Evolutionary conservation across 2,113 vertebrate genomes (phyloP).

Genomic region (Hiodon alosoides): DNA sequence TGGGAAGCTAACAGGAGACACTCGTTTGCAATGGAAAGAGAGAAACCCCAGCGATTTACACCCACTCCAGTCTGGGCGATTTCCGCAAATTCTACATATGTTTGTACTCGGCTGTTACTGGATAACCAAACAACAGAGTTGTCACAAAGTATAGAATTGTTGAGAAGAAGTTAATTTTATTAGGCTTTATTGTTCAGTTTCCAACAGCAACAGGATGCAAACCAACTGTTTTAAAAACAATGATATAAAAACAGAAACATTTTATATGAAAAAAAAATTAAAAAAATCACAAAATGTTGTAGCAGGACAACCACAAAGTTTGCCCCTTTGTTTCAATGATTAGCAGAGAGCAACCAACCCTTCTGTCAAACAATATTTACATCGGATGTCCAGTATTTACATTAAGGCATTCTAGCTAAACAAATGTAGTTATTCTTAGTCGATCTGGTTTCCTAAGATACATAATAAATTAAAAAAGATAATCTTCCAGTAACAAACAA

Average conservation of each 20-base stretch:
- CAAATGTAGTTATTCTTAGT: constrained; percentile 9
- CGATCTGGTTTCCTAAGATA: constrained; percentile 14
- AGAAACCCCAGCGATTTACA: too few species aligned
- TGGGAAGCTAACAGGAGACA: too few species aligned
- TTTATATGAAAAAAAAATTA: constrained; percentile 41
- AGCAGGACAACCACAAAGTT: constrained; percentile 69
- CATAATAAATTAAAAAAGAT: constrained; percentile 30
- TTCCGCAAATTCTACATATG: too few species aligned
- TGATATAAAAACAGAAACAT: constrained; percentile 72
- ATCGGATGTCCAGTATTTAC: constrained; percentile 73
- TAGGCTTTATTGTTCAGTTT: constrained; percentile 26
- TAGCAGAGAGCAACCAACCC: constrained; percentile 72
- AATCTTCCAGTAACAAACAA: constrained; percentile 10
- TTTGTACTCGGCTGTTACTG: not conserved
- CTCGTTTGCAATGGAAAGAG: too few species aligned
- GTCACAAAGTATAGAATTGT: not conserved
- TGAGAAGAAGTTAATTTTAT: constrained; percentile 17
- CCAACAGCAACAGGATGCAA: constrained; percentile 19
- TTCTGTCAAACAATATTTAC: constrained; percentile 82
- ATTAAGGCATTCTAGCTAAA: constrained; percentile 44
- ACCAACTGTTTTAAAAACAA: constrained; percentile 53
- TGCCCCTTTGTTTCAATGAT: constrained; percentile 53
- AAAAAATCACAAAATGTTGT: constrained; percentile 34
- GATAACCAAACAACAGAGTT: not conserved
- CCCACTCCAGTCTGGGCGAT: too few species aligned